Base-by-base conservation (phyloP, 2,113 vertebrate species). In the Psittacara wagleri region DNA sequence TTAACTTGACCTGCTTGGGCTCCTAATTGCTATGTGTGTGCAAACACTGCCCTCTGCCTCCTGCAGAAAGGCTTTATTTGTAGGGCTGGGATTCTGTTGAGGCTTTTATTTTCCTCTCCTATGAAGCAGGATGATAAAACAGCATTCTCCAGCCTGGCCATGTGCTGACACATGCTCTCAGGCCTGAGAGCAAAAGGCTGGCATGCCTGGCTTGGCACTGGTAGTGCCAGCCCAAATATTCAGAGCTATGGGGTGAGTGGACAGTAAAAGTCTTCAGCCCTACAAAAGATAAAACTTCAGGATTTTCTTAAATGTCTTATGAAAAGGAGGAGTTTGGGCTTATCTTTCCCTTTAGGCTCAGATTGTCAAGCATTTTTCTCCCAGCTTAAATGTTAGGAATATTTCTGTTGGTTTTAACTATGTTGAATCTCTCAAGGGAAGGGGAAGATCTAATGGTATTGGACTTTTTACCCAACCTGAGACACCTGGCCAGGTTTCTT, bases 31-130 rank as follows among this genome's bases (percentile, higher is more conserved):
- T 10, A 87, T 95, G 94, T 57, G 69, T 78, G 92, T 94, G 94
- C 77, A 78, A 96, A 97, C 81, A 96, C 94, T 95, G 97, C 97
- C 97, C 96, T 95, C 97, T 97, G 95, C 94, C 96, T 97, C 90
- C 92, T 66, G 64, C 59, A 88, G 66, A 83, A 87, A 37, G 77
- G 69, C 37, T 92, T 79, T 59, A 35, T 83, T 85, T 70, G 9
- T 49, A 16, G 15, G 5, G 8, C 5, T 61, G 31, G 77, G 39
- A 10, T 82, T 46, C 51, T 39, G 28, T 24, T 44, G 49, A 35
- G 27, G 17, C 51, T 17, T 83, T 46, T 74, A 29, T 90, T 92
- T 91, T 55, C 55, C 13, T 69, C 33, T 77, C 37, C 67, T 31
- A 0, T 29, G n/a, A 64, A 64, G 43, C 22, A 64, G 31, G n/a